These are phyloP conservation scores for Auanema freiburgensis DNA, from an alignment of 2,888 invertebrate species.

Conservation along the genomic window DNA sequence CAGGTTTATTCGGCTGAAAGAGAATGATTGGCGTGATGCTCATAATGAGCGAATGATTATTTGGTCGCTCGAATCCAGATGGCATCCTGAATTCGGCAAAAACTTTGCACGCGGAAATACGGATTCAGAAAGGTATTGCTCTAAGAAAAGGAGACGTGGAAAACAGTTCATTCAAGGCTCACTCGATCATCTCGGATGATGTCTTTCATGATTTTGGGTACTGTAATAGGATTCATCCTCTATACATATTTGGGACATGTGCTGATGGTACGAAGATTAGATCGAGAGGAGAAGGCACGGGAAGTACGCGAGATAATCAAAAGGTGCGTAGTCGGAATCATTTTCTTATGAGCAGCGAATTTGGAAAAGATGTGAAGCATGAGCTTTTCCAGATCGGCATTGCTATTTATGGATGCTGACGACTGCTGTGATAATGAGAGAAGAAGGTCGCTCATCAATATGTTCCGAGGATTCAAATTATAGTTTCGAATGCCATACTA, in stretches of 20 bases:
- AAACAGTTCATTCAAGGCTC: conserved; percentile 17
- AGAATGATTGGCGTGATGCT: conserved; percentile 49
- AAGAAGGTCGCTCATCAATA: conserved; percentile 45
- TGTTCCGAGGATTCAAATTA: conserved; percentile 46
- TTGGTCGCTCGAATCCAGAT: conserved; percentile 42
- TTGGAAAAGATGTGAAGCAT: too few relatives aligned
- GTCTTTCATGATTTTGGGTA: conserved; percentile 48
- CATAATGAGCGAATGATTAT: conserved; percentile 43
- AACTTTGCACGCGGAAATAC: conserved; percentile 10
- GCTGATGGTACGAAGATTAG: conserved; percentile 35
- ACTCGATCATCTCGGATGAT: conserved; percentile 43
- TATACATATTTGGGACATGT: conserved; percentile 52
- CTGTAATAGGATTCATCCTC: conserved; percentile 49
- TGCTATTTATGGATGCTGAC: conserved; percentile 34
- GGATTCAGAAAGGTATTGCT: conserved; percentile 2
- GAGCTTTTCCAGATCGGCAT: conserved; percentile 45
- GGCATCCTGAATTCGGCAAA: conserved; percentile 44
- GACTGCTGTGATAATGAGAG: conserved; percentile 22
- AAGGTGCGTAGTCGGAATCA: too few relatives aligned
- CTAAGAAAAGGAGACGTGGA: neutral
- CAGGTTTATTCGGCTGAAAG: conserved; percentile 28
- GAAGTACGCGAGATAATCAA: conserved; percentile 35
- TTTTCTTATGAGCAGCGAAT: too few relatives aligned
- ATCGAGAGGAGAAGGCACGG: conserved; percentile 28
- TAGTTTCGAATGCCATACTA: conserved; percentile 6